A percentile compares a stretch with the other conserved stretches of the same genome.
Conservation (phyloP, 2,888 invertebrate species). For the Callyntrura guangdongensis region DNA sequence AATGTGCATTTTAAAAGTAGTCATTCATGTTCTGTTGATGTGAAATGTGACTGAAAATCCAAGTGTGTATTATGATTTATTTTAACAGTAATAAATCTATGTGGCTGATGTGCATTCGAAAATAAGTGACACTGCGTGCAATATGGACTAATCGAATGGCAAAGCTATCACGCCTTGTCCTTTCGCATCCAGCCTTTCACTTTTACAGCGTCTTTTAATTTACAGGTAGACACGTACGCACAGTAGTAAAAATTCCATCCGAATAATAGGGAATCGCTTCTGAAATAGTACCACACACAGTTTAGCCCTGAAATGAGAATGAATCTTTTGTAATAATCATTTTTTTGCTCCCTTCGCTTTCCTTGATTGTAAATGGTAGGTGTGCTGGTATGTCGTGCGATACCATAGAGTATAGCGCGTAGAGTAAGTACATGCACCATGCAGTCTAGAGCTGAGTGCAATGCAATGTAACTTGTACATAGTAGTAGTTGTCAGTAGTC, state of each 20-base stretch:
- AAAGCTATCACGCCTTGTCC: background rate
- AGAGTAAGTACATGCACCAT: too few relatives aligned
- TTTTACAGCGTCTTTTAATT: background rate
- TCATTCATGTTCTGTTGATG: background rate
- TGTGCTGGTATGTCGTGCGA: too few relatives aligned
- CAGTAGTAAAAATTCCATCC: constrained; percentile 3
- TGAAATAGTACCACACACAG: background rate
- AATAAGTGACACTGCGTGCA: background rate
- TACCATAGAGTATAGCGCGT: too few relatives aligned
- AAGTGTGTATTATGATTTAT: background rate
- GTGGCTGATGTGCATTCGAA: background rate
- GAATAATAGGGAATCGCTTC: background rate
- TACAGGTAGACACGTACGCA: background rate
- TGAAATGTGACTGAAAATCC: too few relatives aligned
- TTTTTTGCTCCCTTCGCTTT: background rate
- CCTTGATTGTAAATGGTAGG: too few relatives aligned
- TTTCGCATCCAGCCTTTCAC: constrained; percentile 5
- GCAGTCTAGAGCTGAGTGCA: too few relatives aligned
- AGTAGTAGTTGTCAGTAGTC: too few relatives aligned
- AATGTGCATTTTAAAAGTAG: too few relatives aligned
- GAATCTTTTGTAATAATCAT: background rate
- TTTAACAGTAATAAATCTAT: background rate
- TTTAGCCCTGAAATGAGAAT: constrained; percentile 17
- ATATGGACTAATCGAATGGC: background rate
- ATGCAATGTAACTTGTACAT: too few relatives aligned